phyloP scores from a whole-genome alignment of 2,888 invertebrate genomes.

The Fragum whitleyi region DNA sequence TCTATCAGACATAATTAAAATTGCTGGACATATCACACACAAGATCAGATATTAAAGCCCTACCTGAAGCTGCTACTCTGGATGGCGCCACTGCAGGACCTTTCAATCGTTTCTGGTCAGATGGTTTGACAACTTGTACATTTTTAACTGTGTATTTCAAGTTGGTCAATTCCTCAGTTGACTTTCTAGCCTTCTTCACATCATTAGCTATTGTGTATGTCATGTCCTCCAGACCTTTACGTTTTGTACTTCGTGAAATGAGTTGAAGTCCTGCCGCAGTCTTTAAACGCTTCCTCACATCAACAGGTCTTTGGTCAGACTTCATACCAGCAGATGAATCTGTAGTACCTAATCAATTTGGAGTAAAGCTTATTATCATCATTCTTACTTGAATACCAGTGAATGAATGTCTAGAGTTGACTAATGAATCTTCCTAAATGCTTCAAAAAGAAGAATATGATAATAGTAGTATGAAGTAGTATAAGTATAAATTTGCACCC shows the following conservation, averaged over 20 bases:
- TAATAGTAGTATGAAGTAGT: no score
- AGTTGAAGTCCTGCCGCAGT: slow-evolving; percentile 62
- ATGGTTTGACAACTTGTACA: slow-evolving; percentile 36
- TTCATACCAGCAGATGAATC: slow-evolving; percentile 45
- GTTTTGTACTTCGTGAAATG: slow-evolving; percentile 55
- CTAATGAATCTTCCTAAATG: no score
- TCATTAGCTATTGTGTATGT: slow-evolving; percentile 64
- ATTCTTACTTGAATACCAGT: no score
- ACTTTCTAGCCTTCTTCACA: slow-evolving; percentile 33
- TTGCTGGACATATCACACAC: no score
- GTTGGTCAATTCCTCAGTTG: slow-evolving; percentile 40
- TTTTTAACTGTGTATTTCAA: slow-evolving; percentile 61
- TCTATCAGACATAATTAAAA: no score
- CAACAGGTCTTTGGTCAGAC: slow-evolving; percentile 49
- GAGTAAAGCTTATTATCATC: not conserved
- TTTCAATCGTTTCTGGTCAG: slow-evolving; percentile 41
- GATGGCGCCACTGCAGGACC: slow-evolving; percentile 26
- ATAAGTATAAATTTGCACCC: no score
- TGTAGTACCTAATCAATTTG: not conserved
- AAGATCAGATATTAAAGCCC: no score
- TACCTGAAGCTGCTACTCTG: slow-evolving; percentile 32
- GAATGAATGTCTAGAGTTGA: no score
- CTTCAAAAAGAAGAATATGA: no score
- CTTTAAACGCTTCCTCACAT: slow-evolving; percentile 61
- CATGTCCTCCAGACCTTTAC: slow-evolving; percentile 59